Base-by-base conservation (phyloP, 2,888 invertebrate genomes). In the Oligia strigilis region DNA sequence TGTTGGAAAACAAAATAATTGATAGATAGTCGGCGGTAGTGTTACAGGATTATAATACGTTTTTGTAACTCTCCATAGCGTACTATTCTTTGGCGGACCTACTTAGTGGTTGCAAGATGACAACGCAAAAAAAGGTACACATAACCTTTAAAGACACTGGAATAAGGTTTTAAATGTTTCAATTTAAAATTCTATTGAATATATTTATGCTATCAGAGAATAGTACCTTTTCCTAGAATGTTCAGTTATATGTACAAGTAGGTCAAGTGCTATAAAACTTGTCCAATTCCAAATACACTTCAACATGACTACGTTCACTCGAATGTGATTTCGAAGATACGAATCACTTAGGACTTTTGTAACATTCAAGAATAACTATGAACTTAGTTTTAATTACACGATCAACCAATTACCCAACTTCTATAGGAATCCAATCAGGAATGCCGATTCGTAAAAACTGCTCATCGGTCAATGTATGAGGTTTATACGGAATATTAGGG, bases 401-500 rank as follows among this genome's bases (percentile, higher is more conserved):
- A 40, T 19, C 43, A 52, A 71, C 29, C 52, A 78, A 70, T 77
- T 74, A 81, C 19, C 43, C 13, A 71, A 67, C 8, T 80, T 73
- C 36, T 52, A 70, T 55, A 40, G 58, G 23, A 73, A 79, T 78
- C 60, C 62, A 80, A 80, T 87, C 78, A 75, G n/a, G 65, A 71
- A 75, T 52, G 17, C 13, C 43, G 19, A 43, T 75, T 52, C 55
- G 4, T 67, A 80, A 81, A 74, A 70, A 72, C 43, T 74, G 77
- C 62, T 81, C 67, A 75, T 46, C 46, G 52, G 3, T 46, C 40
- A 73, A 72, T 78, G 23, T 69, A 58, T 60, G 52, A 74, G 65
- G 74, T 60, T 66, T 73, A 79, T 81, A 79, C 62, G 43, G 43
- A 77, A 72, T 86, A 77, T 77, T 81, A 60, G 46, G 77, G 60